A percentile compares a stretch with the other conserved stretches of the same genome.
phyloP scores from a whole-genome alignment of 2,888 invertebrate genomes.

The Cephus spinipes region DNA sequence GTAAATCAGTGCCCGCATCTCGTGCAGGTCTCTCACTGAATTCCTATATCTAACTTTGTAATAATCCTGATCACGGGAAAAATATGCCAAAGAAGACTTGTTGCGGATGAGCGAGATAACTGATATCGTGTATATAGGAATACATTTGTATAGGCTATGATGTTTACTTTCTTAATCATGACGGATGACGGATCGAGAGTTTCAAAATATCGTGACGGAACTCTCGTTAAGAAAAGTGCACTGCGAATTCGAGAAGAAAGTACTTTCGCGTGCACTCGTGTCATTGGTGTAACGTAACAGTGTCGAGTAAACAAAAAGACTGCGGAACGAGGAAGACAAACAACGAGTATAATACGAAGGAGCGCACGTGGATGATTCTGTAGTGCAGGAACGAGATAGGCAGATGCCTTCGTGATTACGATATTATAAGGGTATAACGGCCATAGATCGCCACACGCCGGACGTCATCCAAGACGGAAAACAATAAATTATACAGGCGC shows the following conservation, averaged over 20 bases:
- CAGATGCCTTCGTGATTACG: neutral
- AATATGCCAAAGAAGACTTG: slow-evolving; percentile 20
- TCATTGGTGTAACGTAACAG: too few relatives aligned
- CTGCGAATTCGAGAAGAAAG: neutral
- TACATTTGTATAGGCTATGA: neutral
- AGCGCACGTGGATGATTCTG: neutral
- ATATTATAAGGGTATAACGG: neutral
- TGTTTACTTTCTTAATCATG: neutral
- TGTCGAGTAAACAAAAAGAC: neutral
- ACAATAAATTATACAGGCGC: slow-evolving; percentile 57
- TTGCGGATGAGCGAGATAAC: slow-evolving; percentile 28
- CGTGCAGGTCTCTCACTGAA: slow-evolving; percentile 35
- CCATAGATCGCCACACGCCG: slow-evolving; percentile 45
- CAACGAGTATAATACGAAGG: neutral
- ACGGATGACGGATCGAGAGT: neutral
- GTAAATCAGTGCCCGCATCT: slow-evolving; percentile 65
- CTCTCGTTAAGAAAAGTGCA: neutral
- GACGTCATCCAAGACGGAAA: slow-evolving; percentile 53
- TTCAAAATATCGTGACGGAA: neutral
- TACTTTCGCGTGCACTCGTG: neutral
- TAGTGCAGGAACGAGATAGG: neutral
- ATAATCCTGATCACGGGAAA: neutral
- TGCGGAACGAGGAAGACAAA: neutral
- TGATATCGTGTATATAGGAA: slow-evolving; percentile 19
- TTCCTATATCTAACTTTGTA: neutral